These are phyloP conservation scores for Epinephelus fuscoguttatus DNA, from an alignment of 2,113 vertebrate genomes.

Conservation along the genomic window DNA sequence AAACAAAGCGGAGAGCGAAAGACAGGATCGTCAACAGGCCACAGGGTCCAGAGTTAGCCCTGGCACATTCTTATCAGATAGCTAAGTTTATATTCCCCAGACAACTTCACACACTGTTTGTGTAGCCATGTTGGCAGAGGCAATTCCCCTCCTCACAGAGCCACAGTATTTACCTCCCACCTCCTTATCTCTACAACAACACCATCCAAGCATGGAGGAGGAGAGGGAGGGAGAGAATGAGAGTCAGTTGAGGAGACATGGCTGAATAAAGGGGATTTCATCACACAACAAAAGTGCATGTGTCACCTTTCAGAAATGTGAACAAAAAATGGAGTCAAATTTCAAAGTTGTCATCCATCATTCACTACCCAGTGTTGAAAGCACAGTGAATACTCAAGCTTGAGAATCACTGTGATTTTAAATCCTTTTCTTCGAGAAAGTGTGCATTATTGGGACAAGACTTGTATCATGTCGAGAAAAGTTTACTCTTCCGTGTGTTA, in stretches of 20 bases:
- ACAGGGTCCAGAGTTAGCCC: slow-evolving; percentile 41
- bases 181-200: slow-evolving; percentile 78
- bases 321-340: slow-evolving; percentile 18
- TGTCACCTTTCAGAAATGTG: slow-evolving; percentile 31
- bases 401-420: not conserved
- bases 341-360: not conserved
- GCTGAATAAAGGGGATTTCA: slow-evolving; percentile 32
- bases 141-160: slow-evolving; percentile 29
- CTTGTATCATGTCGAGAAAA: not conserved
- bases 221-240: not conserved
- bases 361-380: slow-evolving; percentile 8
- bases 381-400: not conserved
- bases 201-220: slow-evolving; percentile 54
- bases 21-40: not conserved
- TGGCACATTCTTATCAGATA: slow-evolving; percentile 74
- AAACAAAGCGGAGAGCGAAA: not conserved
- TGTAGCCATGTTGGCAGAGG: slow-evolving; percentile 67
- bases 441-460: slow-evolving; percentile 6
- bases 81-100: slow-evolving; percentile 72
- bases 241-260: slow-evolving; percentile 4
- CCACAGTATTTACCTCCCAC: slow-evolving; percentile 78
- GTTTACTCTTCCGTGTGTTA: not conserved
- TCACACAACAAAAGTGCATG: slow-evolving; percentile 10
- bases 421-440: not conserved
- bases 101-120: slow-evolving; percentile 71